Evolutionary conservation across 2,888 invertebrate species (phyloP).

Genomic region (Nasonovia ribisnigri): DNA sequence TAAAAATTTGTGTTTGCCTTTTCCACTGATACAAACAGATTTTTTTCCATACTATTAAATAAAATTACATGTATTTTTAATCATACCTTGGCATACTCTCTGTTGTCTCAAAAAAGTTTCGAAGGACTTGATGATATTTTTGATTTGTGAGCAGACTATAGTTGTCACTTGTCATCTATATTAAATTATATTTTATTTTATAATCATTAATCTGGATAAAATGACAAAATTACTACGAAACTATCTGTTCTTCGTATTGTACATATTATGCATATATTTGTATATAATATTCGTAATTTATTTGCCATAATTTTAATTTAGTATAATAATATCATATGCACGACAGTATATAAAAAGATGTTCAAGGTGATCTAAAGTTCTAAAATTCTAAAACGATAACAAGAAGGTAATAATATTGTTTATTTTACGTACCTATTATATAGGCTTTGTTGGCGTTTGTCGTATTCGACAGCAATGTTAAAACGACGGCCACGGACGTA

Average conservation of each 20-base stretch:
- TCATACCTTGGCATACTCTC: no score
- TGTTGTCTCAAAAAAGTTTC: not conserved
- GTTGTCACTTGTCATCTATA: not conserved
- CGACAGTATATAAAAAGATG: no score
- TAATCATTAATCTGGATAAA: not conserved
- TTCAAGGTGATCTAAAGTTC: no score
- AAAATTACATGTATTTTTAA: not conserved
- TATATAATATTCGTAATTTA: not conserved
- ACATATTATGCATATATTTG: not conserved
- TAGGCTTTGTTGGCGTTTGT: slow-evolving; percentile 81
- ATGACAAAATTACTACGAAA: not conserved
- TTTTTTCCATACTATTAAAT: not conserved
- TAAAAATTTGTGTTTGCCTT: not conserved
- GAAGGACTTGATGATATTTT: not conserved
- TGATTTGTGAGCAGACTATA: not conserved
- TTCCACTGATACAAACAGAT: not conserved
- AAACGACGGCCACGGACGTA: slow-evolving; percentile 74
- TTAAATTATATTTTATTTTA: not conserved
- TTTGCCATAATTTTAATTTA: not conserved
- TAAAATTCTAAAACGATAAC: not conserved
- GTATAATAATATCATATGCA: no score
- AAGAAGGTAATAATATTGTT: not conserved
- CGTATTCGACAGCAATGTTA: slow-evolving; percentile 70
- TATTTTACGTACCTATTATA: slow-evolving; percentile 41
- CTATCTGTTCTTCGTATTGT: not conserved